Conservation (phyloP, 2,888 invertebrate genomes). For the Enchytraeus crypticus region DNA sequence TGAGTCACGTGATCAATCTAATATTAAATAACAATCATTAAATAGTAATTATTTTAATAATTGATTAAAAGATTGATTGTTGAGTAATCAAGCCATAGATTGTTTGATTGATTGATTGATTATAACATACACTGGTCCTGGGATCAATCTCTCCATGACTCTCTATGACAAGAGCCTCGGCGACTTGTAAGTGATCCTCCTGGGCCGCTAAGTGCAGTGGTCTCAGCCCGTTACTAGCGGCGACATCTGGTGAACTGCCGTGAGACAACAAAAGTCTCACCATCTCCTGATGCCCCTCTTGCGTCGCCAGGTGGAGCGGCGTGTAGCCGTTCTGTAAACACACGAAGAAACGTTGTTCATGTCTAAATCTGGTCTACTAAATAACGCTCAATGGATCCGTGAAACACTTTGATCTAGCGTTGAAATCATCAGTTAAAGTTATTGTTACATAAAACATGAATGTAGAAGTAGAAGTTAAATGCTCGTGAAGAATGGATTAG, state of each 20-base stretch:
- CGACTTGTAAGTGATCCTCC: constrained; percentile 12
- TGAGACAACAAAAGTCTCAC: constrained; percentile 8
- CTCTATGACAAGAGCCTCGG: constrained; percentile 5
- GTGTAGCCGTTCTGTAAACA: constrained; percentile 21
- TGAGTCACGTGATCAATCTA: no score
- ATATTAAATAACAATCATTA: no score
- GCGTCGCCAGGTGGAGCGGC: constrained; percentile 13
- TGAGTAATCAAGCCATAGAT: no score
- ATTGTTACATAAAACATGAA: no score
- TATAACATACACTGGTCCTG: constrained; percentile 9
- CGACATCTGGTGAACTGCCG: constrained; percentile 5
- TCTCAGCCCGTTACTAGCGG: constrained; percentile 11
- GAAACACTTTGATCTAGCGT: no score
- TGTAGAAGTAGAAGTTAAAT: no score
- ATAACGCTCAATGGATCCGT: no score
- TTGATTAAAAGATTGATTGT: no score
- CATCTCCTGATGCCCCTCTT: constrained; percentile 11
- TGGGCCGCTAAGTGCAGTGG: constrained; percentile 15
- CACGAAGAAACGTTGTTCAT: no score
- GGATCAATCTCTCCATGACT: constrained; percentile 6
- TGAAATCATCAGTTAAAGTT: no score
- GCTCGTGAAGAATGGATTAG: no score
- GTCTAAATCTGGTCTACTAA: neutral
- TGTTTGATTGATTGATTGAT: neutral
- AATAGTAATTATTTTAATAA: no score